Evolutionary conservation across 92 coral and sea anemone genomes (phyloP), one percentile per base, ranked within the genome.

Genomic region (Epizoanthus stellaris): DNA sequence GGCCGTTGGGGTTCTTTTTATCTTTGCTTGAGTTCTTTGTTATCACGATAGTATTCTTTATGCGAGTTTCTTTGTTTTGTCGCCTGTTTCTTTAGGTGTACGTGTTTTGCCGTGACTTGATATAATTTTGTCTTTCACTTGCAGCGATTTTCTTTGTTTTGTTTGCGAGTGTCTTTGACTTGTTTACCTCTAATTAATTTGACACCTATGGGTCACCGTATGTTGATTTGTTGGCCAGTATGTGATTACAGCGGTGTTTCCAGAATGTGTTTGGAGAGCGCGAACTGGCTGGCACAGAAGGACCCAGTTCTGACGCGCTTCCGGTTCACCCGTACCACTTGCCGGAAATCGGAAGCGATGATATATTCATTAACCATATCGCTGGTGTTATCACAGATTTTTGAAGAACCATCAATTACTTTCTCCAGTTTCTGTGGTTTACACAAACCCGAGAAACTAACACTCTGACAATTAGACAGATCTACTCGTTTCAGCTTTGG

Each of bases 201-300:
- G 49, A 5, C 49, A 9, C 10, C 11, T 49, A 30, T 30, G 36
- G 36, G 54, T 49, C 54, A 52, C 13, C 8, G 56, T 11, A 13
- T 47, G 19, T 8, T 19, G 76, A 72, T 5, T 12, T 43, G 11
- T 12, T 34, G 23, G 52, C 40, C 16, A 5, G 8, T 5, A 25
- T 69, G 52, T 69, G 60, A 9, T 89, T 76, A 93, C 47, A 93
- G 87, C 14, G 97, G 94, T 30, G 97, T 93, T 63, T 93, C 97
- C 59, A 93, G 73, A n/a, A 80, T 67, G 82, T 93, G 87, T 66
- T 91, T 91, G 38, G 96, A 93, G 49, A 89, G 64, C 43, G 96
- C 94, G 80, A 93, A 90, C 83, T 91, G 96, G 20, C 81, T 83
- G 54, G 91, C 77, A 43, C 92, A 88, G 40, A 88, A 67, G 3